A percentile compares a stretch with the other conserved stretches of the same genome.
phyloP scores from a whole-genome alignment of 1,140 invertebrate genomes.

The Sycobia sp. region DNA sequence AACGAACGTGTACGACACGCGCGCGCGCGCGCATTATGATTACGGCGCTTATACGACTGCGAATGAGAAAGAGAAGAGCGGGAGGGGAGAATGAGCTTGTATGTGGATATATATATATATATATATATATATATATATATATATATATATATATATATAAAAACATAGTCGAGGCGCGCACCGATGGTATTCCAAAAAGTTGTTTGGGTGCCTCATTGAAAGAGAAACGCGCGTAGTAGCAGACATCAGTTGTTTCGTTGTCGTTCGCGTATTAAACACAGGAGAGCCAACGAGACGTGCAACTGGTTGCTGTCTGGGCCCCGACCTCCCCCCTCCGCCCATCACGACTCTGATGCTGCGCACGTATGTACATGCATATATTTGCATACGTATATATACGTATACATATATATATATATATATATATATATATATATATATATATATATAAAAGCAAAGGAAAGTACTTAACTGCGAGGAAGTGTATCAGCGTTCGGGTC shows the following conservation, averaged over 20 bases:
- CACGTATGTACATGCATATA: background rate
- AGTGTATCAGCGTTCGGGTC: conserved; percentile 10
- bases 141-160: no score
- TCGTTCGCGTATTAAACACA: conserved; percentile 4
- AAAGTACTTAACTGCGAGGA: background rate
- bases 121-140: no score
- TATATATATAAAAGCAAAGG: no score
- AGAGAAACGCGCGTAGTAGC: conserved; percentile 11
- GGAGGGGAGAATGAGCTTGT: background rate
- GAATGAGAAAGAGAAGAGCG: no score
- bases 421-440: no score
- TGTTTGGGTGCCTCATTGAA: background rate
- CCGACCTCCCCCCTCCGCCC: conserved; percentile 3
- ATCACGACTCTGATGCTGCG: no score
- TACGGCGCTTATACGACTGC: no score
- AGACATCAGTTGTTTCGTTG: conserved; percentile 15
- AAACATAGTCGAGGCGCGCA: background rate
- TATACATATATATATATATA: background rate
- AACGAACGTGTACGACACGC: no score
- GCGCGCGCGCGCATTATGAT: no score
- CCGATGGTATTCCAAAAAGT: conserved; percentile 27
- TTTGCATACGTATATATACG: background rate
- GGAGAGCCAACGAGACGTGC: conserved; percentile 21
- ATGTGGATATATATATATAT: no score
- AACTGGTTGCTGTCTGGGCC: conserved; percentile 31